These are phyloP conservation scores for Mactra quadrangularis DNA, from an alignment of 1,140 invertebrate species.

Conservation along the genomic window DNA sequence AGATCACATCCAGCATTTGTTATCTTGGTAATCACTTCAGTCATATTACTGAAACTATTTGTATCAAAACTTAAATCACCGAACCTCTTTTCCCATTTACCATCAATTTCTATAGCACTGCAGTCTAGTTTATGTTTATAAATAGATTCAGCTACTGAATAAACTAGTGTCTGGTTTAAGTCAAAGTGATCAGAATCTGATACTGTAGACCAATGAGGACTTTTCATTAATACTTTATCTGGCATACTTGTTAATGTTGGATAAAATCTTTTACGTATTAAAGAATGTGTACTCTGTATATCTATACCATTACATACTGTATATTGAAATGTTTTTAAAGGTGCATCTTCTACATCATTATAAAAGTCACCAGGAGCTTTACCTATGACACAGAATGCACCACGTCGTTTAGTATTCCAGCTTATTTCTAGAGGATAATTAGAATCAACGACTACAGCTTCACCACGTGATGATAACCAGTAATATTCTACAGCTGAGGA, in stretches of 20 bases:
- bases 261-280: slow-evolving; percentile 66
- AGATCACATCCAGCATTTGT: slow-evolving; percentile 88
- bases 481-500: slow-evolving; percentile 76
- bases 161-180: slow-evolving; percentile 57
- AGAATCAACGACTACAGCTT: slow-evolving; percentile 76
- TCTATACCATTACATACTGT: slow-evolving; percentile 75
- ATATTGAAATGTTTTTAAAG: slow-evolving; percentile 68
- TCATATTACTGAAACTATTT: slow-evolving; percentile 90
- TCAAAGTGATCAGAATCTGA: slow-evolving; percentile 38
- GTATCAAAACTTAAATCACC: slow-evolving; percentile 90
- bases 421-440: slow-evolving; percentile 75
- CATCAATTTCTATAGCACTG: slow-evolving; percentile 94
- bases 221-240: slow-evolving; percentile 42
- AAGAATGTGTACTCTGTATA: slow-evolving; percentile 64
- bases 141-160: slow-evolving; percentile 83
- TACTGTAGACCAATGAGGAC: slow-evolving; percentile 70
- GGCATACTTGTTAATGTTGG: slow-evolving; percentile 16
- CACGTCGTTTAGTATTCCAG: slow-evolving; percentile 69
- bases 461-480: slow-evolving; percentile 80
- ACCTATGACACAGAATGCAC: slow-evolving; percentile 69
- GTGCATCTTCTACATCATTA: slow-evolving; percentile 16
- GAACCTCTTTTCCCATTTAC: slow-evolving; percentile 94
- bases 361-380: slow-evolving; percentile 71
- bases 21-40: slow-evolving; percentile 85
- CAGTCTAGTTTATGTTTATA: slow-evolving; percentile 76